phyloP scores from a whole-genome alignment of 2,797 vertebrate genomes.

The Falco novaeseelandiae region DNA sequence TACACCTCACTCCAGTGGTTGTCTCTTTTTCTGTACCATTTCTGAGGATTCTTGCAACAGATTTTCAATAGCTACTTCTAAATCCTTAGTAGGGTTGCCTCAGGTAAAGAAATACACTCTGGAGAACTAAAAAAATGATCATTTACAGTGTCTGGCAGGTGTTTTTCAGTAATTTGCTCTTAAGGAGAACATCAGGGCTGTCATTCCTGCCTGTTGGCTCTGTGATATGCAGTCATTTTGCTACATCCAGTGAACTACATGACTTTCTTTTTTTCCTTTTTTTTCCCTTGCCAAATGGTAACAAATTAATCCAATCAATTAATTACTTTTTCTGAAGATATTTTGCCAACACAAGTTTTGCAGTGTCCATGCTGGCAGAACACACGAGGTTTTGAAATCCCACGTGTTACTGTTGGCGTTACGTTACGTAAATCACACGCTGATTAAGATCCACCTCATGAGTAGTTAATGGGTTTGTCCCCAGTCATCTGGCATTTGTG shows the following conservation, averaged over 20 bases:
- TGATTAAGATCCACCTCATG: neutral
- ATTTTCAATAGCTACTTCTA: neutral
- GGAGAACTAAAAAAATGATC: neutral
- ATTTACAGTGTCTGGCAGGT: neutral
- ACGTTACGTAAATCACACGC: fast-evolving
- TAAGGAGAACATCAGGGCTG: neutral
- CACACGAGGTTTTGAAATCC: neutral
- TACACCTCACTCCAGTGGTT: neutral
- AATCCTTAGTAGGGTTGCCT: neutral
- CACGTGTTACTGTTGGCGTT: fast-evolving
- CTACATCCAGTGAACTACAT: neutral
- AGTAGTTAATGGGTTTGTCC: neutral
- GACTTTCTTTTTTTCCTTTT: neutral
- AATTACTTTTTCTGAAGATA: neutral
- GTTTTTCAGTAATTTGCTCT: neutral
- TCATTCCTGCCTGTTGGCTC: neutral
- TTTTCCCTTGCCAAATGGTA: neutral
- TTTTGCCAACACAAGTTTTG: neutral
- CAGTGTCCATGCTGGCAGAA: neutral
- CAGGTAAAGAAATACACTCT: neutral
- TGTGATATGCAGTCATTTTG: neutral
- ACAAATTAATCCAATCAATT: neutral
- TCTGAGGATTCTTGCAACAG: neutral
- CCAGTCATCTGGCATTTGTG: neutral
- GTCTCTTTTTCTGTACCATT: neutral